Base-by-base conservation (phyloP, 2,888 invertebrate species). In the Noctua fimbriata region DNA sequence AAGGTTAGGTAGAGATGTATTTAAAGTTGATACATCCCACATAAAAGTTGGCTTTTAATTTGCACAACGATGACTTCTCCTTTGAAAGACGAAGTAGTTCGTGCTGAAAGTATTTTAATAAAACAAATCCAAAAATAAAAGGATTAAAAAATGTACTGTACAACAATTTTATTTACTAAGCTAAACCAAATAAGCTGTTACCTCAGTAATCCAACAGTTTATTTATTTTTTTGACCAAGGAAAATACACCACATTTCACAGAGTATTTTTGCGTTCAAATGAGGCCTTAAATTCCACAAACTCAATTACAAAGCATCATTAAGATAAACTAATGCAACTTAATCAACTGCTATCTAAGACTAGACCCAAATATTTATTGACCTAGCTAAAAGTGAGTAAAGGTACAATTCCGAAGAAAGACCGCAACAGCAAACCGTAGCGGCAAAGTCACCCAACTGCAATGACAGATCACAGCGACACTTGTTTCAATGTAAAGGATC, bases 261-360 rank as follows among this genome's bases (percentile, higher is more conserved):
- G 16, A 24, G 18, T 14, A n/a, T 65, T 69, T 65, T 69, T 52
- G 16, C 41, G n/a, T 76, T 49, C 5, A 60, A 82, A 69, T 47
- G 49, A 44, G 65, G 32, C 58, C 66, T 55, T 82, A 49, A 66
- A 69, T 67, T 65, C 71, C 21, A 47, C 67, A 47, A 73, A 72
- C 67, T 58, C 84, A 83, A 84, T 86, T 84, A 84, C 49, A 63
- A 67, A 71, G 70, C 55, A 70, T 84, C 66, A 73, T 84, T 86
- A 63, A 86, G 66, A 74, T 78, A 83, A 71, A 86, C 36, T 69
- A 55, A 74, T 74, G 74, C 18, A 74, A 55, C 44, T 81, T 76
- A 77, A 87, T 80, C 71, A 74, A 76, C 74, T 32, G n/a, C 49
- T 76, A 83, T 76, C 87, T 86, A 9, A 60, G 14, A n/a, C 28